Percentiles rank a stretch among this genome's conserved stretches.
Conservation (phyloP, 2,888 invertebrate genomes). For the Amphipoea oculea region DNA sequence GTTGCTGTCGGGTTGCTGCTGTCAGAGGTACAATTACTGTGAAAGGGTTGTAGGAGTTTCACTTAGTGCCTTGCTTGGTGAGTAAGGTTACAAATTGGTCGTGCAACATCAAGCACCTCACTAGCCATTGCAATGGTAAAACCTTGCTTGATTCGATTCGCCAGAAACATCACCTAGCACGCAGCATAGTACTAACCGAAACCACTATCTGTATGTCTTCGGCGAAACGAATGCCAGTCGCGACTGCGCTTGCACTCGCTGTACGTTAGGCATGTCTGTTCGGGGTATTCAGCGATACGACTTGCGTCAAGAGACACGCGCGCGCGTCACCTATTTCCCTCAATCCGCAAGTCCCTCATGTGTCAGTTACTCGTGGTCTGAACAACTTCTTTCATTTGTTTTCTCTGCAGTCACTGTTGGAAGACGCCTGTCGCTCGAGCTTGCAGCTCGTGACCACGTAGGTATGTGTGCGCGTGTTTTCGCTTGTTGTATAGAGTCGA, state of each 20-base stretch:
- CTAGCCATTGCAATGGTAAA: too few species aligned
- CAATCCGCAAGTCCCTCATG: background rate
- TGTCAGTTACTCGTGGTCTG: background rate
- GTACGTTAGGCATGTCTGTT: background rate
- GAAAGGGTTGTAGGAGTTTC: too few species aligned
- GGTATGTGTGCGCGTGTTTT: background rate
- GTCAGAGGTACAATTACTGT: background rate
- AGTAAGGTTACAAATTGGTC: too few species aligned
- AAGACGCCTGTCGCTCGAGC: background rate
- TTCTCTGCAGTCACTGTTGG: background rate
- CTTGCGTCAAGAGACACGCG: background rate
- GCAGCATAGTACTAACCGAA: background rate
- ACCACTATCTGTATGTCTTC: background rate
- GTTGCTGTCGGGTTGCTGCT: background rate
- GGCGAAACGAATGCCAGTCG: background rate
- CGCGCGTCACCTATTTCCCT: background rate
- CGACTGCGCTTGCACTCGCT: background rate
- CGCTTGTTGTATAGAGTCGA: fast-evolving
- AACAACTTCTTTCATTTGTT: background rate
- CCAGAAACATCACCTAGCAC: too few species aligned
- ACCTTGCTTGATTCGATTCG: too few species aligned
- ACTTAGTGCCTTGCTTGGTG: too few species aligned
- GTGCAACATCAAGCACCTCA: too few species aligned
- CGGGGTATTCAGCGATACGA: background rate
- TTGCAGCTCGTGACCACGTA: background rate